Conservation (phyloP, 2,797 vertebrate species). For the Macropus fuliginosus region DNA sequence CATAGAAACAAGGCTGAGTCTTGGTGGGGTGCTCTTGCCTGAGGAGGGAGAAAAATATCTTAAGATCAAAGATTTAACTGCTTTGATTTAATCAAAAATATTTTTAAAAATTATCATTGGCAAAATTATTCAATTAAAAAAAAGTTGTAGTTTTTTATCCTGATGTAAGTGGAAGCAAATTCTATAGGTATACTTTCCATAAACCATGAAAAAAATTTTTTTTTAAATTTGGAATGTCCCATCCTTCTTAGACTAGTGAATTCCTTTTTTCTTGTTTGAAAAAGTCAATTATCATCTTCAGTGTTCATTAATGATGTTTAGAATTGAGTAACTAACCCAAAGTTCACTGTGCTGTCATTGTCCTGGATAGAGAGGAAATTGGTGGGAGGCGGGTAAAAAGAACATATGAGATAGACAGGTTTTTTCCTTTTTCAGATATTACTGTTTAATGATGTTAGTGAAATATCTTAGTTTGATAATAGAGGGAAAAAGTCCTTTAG, state of each 20-base stretch:
- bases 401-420: conserved; percentile 36
- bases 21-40: not conserved
- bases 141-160: not conserved
- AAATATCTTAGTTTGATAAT: conserved; percentile 36
- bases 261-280: conserved; percentile 64
- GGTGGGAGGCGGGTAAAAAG: not conserved
- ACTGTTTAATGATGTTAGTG: conserved; percentile 68
- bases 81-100: conserved; percentile 54
- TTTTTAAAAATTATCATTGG: conserved; percentile 62
- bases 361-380: conserved; percentile 40
- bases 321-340: conserved; percentile 51
- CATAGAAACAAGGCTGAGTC: not conserved
- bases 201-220: conserved; percentile 46
- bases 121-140: conserved; percentile 16
- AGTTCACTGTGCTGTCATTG: conserved; percentile 66
- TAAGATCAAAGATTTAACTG: conserved; percentile 54
- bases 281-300: conserved; percentile 59
- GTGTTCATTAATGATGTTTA: conserved; percentile 64
- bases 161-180: conserved; percentile 63
- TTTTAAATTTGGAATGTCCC: conserved; percentile 61
- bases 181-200: not conserved
- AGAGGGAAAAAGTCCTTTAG: conserved; percentile 4
- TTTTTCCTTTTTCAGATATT: conserved; percentile 50
- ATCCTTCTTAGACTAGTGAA: conserved; percentile 73
- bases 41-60: conserved; percentile 34